phyloP scores from a whole-genome alignment of 2,113 vertebrate genomes.

The Antennarius striatus region DNA sequence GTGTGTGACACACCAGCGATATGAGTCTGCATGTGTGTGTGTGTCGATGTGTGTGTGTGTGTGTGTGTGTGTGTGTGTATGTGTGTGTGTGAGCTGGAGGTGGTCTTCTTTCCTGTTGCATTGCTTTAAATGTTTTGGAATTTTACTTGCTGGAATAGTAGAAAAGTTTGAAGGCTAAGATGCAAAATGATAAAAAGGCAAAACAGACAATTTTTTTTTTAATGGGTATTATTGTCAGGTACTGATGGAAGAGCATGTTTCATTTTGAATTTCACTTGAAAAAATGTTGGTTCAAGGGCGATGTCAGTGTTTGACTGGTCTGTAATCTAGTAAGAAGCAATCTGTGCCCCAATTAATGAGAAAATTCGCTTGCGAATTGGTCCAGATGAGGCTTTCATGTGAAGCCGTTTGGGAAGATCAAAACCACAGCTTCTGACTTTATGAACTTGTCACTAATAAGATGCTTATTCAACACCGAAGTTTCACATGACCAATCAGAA shows the following conservation, averaged over 20 bases:
- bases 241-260: background rate
- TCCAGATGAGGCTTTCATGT: too few species aligned
- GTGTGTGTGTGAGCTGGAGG: constrained; percentile 2
- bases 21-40: constrained; percentile 23
- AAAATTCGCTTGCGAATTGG: too few species aligned
- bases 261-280: background rate
- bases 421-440: too few species aligned
- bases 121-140: constrained; percentile 22
- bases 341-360: too few species aligned
- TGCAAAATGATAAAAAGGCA: background rate
- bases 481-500: too few species aligned
- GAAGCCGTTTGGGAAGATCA: too few species aligned
- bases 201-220: too few species aligned
- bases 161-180: constrained; percentile 13
- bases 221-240: background rate
- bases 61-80: constrained; percentile 4
- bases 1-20: constrained; percentile 22
- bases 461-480: too few species aligned
- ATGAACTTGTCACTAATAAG: too few species aligned
- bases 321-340: too few species aligned
- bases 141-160: background rate
- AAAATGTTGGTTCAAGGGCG: background rate
- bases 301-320: too few species aligned
- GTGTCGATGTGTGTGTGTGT: constrained; percentile 5
- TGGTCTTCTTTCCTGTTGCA: constrained; percentile 31